A percentile compares a stretch with the other conserved stretches of the same genome.
Conservation (phyloP, 1,140 invertebrate genomes). For the Anagrus nilaparvatae region DNA sequence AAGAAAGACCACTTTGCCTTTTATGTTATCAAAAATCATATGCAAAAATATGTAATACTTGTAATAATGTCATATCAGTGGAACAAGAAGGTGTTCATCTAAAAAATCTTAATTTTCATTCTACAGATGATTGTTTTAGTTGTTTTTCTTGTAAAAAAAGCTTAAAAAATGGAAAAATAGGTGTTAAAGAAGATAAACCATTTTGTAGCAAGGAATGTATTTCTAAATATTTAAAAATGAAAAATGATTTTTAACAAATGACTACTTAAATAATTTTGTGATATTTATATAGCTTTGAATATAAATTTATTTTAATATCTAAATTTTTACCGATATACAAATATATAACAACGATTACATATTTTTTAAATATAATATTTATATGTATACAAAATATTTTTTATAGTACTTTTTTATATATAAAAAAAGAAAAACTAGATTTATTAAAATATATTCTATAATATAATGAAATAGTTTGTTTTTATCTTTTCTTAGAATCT, state of each 20-base stretch:
- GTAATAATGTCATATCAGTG: conserved; percentile 59
- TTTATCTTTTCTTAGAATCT: no score
- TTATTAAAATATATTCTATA: no score
- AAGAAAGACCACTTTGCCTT: conserved; percentile 67
- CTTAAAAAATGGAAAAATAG: conserved; percentile 53
- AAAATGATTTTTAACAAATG: conserved; percentile 4
- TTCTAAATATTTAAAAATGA: conserved; percentile 24
- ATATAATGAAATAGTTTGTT: no score
- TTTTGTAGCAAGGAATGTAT: conserved; percentile 53
- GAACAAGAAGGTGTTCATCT: conserved; percentile 66
- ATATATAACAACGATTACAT: neutral
- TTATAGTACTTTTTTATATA: conserved; percentile 7
- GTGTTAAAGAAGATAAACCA: conserved; percentile 56
- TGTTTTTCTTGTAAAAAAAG: conserved; percentile 62
- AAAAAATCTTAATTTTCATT: conserved; percentile 70
- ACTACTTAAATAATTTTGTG: no score
- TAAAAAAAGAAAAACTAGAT: no score
- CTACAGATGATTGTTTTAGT: conserved; percentile 60
- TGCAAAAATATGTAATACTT: conserved; percentile 63
- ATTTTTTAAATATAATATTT: neutral
- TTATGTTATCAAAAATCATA: conserved; percentile 68
- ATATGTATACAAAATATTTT: conserved; percentile 1
- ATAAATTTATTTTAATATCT: neutral
- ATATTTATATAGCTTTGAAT: no score
- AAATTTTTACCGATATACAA: conserved; percentile 1